Evolutionary conservation across 2,113 vertebrate genomes (phyloP).

Genomic region (Thunnus thynnus): DNA sequence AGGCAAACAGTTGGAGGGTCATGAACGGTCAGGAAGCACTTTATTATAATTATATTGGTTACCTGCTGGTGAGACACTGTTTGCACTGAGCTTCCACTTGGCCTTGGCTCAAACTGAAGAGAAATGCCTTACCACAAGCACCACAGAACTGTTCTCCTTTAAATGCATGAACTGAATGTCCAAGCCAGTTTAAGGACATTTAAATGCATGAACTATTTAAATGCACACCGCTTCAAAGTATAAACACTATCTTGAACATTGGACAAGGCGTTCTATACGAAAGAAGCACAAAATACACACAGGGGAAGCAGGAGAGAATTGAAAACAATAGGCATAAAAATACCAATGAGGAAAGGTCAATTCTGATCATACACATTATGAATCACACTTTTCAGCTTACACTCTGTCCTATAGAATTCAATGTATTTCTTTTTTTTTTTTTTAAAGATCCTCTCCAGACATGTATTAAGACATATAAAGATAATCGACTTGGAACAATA

Average conservation of each 20-base stretch:
- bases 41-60: neutral
- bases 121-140: neutral
- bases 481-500: too few species aligned
- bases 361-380: too few species aligned
- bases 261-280: neutral
- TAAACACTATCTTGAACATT: conserved; percentile 25
- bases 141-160: neutral
- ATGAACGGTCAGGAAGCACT: neutral
- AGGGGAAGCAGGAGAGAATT: too few species aligned
- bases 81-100: neutral
- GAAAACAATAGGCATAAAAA: too few species aligned
- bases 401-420: too few species aligned
- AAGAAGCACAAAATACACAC: too few species aligned
- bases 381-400: too few species aligned
- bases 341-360: too few species aligned
- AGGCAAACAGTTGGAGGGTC: neutral
- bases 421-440: too few species aligned
- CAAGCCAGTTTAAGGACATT: conserved; percentile 31
- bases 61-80: neutral
- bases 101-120: conserved; percentile 2
- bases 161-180: conserved; percentile 30
- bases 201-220: conserved; percentile 51
- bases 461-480: too few species aligned
- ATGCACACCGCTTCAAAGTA: conserved; percentile 16
- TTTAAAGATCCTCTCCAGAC: too few species aligned